phyloP scores from a whole-genome alignment of 2,113 vertebrate species.

The Benitochromis conjunctus region DNA sequence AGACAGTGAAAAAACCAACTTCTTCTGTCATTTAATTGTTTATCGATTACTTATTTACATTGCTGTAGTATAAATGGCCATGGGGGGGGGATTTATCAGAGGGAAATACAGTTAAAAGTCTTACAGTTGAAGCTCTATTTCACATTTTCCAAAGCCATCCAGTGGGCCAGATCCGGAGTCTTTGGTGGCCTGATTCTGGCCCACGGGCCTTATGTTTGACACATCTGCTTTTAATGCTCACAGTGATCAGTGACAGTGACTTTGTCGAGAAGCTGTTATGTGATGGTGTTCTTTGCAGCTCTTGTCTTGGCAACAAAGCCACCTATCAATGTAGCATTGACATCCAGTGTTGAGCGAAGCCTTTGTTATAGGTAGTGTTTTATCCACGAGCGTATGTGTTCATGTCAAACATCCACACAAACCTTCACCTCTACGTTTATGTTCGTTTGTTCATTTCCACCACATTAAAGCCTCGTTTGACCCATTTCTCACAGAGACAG shows the following conservation, averaged over 20 bases:
- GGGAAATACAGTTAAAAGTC: background rate
- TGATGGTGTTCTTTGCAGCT: background rate
- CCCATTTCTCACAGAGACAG: slow-evolving; percentile 47
- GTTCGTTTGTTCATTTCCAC: background rate
- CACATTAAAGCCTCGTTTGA: slow-evolving; percentile 12
- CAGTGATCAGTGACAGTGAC: background rate
- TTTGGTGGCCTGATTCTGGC: background rate
- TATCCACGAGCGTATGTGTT: background rate
- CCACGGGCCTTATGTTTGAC: background rate
- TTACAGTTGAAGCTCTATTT: too few relatives aligned
- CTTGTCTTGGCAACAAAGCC: background rate
- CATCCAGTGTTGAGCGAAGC: background rate
- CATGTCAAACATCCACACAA: background rate
- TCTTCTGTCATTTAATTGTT: background rate
- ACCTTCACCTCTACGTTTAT: background rate
- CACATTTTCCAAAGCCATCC: background rate
- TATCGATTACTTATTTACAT: background rate
- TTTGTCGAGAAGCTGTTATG: background rate
- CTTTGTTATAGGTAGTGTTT: background rate
- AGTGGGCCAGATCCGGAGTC: rapidly evolving
- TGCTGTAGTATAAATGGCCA: background rate
- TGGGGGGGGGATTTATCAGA: background rate
- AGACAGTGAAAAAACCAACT: rapidly evolving
- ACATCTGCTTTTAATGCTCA: background rate
- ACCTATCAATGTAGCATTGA: background rate